Percentiles rank a stretch among this genome's conserved stretches.
Evolutionary conservation across 2,113 vertebrate genomes (phyloP).

Genomic region (Podarcis cretensis): DNA sequence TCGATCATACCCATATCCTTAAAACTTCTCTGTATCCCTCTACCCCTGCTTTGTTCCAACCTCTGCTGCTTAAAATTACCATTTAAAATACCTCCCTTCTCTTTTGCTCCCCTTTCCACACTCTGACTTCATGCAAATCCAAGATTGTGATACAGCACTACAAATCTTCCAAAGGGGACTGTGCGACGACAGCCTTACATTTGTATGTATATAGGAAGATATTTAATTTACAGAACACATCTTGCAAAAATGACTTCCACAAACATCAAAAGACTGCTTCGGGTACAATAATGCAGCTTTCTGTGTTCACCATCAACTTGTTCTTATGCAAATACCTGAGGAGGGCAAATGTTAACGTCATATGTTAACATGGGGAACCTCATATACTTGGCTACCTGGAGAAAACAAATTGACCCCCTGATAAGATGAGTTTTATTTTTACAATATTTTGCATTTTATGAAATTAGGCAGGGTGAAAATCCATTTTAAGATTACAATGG

Average conservation of each 20-base stretch:
- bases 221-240: neutral
- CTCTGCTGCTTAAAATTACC: too few relatives aligned
- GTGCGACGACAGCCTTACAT: too few relatives aligned
- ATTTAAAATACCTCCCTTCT: too few relatives aligned
- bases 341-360: neutral
- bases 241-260: conserved; percentile 12
- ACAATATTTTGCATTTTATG: neutral
- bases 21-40: too few relatives aligned
- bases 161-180: too few relatives aligned
- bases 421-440: conserved; percentile 26
- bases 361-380: neutral
- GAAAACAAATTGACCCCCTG: conserved; percentile 26
- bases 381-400: neutral
- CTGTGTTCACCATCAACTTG: neutral
- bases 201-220: neutral
- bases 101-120: too few relatives aligned
- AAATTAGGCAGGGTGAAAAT: neutral
- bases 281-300: neutral
- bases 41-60: too few relatives aligned
- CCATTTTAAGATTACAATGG: conserved; percentile 38
- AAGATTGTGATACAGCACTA: too few relatives aligned
- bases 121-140: too few relatives aligned
- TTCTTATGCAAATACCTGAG: conserved; percentile 19
- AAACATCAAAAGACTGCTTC: neutral
- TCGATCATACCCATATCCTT: too few relatives aligned